phyloP scores from a whole-genome alignment of 64 coral and sea anemone genomes.

The Trachythela sp. region DNA sequence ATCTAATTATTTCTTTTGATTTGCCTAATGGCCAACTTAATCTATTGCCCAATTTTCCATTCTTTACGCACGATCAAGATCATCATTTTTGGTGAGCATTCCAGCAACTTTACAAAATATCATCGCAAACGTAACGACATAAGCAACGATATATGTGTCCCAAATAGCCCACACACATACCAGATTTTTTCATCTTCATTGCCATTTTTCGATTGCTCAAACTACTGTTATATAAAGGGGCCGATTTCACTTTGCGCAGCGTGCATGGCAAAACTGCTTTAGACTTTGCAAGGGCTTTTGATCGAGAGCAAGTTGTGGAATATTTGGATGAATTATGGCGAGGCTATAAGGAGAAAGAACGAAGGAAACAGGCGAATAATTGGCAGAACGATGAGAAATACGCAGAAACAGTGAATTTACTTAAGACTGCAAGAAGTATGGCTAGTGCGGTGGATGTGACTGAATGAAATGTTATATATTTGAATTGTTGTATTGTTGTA shows the following conservation, averaged over 20 bases:
- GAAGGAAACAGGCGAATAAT: conserved; percentile 55
- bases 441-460: background rate
- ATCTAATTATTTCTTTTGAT: too few relatives aligned
- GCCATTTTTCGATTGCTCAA: background rate
- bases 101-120: background rate
- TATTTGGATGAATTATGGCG: conserved; percentile 67
- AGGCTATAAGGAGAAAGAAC: conserved; percentile 48
- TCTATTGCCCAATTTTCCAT: too few relatives aligned
- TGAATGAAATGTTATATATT: background rate
- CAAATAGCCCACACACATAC: background rate
- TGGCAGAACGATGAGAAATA: conserved; percentile 43
- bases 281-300: conserved; percentile 88
- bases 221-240: conserved; percentile 76
- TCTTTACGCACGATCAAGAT: background rate
- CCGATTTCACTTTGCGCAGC: conserved; percentile 50
- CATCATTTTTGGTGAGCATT: background rate
- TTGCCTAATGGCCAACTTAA: too few relatives aligned
- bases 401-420: background rate
- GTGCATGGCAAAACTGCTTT: conserved; percentile 85
- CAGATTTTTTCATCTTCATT: background rate
- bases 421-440: background rate
- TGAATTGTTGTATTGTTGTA: too few relatives aligned
- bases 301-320: conserved; percentile 61
- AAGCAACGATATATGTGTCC: background rate
- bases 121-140: background rate